Evolutionary conservation across 2,888 invertebrate species (phyloP), one percentile per base, ranked within the genome.

Genomic region (Calliscelio sp.): DNA sequence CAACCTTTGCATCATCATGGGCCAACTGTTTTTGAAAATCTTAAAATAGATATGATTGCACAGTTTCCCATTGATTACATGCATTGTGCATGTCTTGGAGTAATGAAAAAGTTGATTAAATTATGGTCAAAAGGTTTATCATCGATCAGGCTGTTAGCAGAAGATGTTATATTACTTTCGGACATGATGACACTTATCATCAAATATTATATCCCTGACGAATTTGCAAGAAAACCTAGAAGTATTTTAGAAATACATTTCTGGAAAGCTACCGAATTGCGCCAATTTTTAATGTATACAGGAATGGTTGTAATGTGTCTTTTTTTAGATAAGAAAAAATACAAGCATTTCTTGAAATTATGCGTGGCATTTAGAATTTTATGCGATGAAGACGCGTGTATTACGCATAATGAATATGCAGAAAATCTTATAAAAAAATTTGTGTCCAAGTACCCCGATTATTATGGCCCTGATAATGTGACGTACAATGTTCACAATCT

Each of bases 401-500:
- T 32, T 20, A 24, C 68, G 18, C 32, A 78, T 11, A 74, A 84
- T 38, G 46, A 46, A 4, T 78, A 57, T 53, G 79, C 84, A 22
- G 41, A 63, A 24, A 53, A 44, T 49, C 63, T 73, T 11, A 38
- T 85, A 25, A 41, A 63, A 46, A 38, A 71, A 46, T 86, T 83
- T 41, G 82, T 85, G 6, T 20, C 25, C 2, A 70, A 38, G 41
- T 66, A 61, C 49, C 3, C 11, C n/a, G 10, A 63, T 16, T 24
- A 84, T 53, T 90, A 89, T 75, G 86, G 87, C 8, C 14, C 18
- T 14, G 20, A 81, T 18, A 84, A 79, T 41, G 24, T 88, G 11
- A 80, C 87, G 0, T 89, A 90, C 65, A 89, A 90, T 81, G 73
- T 89, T 24, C 90, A 91, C 68, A 71, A 70, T 22, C 51, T 90